A percentile compares a stretch with the other conserved stretches of the same genome.
These are phyloP conservation scores for Euura lappo DNA, from an alignment of 1,140 invertebrate species.

Conservation along the genomic window DNA sequence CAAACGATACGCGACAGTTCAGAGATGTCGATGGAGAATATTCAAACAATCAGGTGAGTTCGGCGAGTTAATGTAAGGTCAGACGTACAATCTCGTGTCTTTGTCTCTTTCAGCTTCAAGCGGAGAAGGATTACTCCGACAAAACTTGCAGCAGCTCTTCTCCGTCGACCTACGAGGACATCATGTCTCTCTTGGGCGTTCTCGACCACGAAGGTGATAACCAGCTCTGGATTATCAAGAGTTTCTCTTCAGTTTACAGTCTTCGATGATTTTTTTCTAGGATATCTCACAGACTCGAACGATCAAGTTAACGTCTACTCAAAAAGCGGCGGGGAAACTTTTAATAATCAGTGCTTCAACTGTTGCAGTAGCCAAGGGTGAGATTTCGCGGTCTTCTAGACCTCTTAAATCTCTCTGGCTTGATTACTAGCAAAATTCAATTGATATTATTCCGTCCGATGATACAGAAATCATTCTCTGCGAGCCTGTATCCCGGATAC, in stretches of 20 bases:
- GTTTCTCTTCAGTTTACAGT: too few relatives aligned
- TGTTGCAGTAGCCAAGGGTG: not conserved
- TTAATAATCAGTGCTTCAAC: not conserved
- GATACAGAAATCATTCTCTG: not conserved
- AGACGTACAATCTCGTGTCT: constrained; percentile 7
- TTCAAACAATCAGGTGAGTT: constrained; percentile 26
- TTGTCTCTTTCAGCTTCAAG: constrained; percentile 35
- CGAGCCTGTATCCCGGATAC: not conserved
- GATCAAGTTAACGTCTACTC: not conserved
- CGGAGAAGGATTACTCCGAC: constrained; percentile 43
- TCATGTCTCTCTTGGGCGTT: constrained; percentile 47
- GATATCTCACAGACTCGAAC: not conserved
- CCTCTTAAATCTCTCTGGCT: too few relatives aligned
- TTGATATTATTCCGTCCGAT: not conserved
- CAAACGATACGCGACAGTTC: not conserved
- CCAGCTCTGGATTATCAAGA: not conserved
- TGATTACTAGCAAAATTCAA: too few relatives aligned
- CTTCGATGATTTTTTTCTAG: not conserved
- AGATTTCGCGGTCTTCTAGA: not conserved
- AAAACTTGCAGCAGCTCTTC: constrained; percentile 13
- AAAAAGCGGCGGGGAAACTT: not conserved
- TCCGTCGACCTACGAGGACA: constrained; percentile 48
- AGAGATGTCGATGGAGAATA: constrained; percentile 6
- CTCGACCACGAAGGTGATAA: constrained; percentile 34
- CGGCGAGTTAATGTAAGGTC: not conserved